phyloP scores from a whole-genome alignment of 2,797 vertebrate species.

The Amniataba percoides region DNA sequence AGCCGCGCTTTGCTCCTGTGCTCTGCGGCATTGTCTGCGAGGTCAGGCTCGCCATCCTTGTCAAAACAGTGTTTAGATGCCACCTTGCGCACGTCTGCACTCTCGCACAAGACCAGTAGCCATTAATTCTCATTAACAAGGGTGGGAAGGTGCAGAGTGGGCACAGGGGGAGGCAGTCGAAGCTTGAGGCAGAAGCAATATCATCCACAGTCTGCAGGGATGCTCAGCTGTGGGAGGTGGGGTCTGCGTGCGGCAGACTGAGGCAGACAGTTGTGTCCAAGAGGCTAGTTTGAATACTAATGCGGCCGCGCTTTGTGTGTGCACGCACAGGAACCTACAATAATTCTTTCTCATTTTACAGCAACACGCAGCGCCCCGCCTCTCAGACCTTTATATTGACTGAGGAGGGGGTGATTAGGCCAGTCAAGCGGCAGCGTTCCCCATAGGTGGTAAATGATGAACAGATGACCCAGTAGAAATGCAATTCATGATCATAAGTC shows the following conservation, averaged over 20 bases:
- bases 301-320: slow-evolving; percentile 38
- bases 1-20: slow-evolving; percentile 47
- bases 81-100: slow-evolving; percentile 53
- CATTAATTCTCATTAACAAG: slow-evolving; percentile 78
- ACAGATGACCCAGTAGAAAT: slow-evolving; percentile 54
- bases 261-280: slow-evolving; percentile 63
- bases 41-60: slow-evolving; percentile 65
- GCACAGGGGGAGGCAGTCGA: slow-evolving; percentile 34
- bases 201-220: slow-evolving; percentile 59
- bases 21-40: slow-evolving; percentile 53
- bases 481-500: slow-evolving; percentile 56
- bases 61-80: slow-evolving; percentile 75
- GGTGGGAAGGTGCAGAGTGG: slow-evolving; percentile 49
- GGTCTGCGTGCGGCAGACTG: slow-evolving; percentile 54
- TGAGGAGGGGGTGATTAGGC: slow-evolving; percentile 38
- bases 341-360: slow-evolving; percentile 35
- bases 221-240: slow-evolving; percentile 55
- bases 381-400: slow-evolving; percentile 20
- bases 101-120: slow-evolving; percentile 37
- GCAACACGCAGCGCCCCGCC: neutral
- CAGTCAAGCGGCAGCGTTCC: slow-evolving; percentile 19
- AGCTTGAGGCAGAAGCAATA: slow-evolving; percentile 55
- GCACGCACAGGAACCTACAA: slow-evolving; percentile 20
- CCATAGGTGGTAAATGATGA: slow-evolving; percentile 62
- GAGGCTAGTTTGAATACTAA: slow-evolving; percentile 67